Evolutionary conservation across 2,113 vertebrate species (phyloP).

Genomic region (Halichoeres trimaculatus): DNA sequence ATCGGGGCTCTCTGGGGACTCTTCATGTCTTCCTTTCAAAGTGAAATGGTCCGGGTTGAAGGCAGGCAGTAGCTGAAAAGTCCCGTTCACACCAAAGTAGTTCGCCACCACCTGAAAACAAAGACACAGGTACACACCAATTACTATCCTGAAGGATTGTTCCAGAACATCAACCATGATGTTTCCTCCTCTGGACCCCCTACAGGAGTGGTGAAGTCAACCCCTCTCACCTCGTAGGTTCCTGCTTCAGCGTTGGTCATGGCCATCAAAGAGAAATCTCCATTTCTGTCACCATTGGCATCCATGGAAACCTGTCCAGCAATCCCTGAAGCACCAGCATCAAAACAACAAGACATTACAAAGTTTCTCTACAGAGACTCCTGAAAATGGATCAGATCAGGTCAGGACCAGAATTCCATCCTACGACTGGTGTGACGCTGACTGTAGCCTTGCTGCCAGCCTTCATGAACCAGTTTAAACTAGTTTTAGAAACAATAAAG

Average conservation of each 20-base stretch:
- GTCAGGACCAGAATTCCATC: no score
- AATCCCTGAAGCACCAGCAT: constrained; percentile 87
- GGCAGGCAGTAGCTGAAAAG: constrained; percentile 87
- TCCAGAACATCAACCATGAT: neutral
- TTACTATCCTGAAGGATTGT: no score
- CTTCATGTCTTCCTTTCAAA: constrained; percentile 78
- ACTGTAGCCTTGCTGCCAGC: no score
- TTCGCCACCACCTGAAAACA: constrained; percentile 89
- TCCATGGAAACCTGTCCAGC: constrained; percentile 97
- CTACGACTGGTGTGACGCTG: no score
- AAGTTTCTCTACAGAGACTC: constrained; percentile 51
- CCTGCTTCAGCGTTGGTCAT: constrained; percentile 92
- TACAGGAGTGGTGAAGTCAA: no score
- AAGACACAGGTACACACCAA: neutral
- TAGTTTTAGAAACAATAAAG: no score
- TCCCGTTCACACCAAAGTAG: constrained; percentile 91
- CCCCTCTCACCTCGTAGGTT: constrained; percentile 90
- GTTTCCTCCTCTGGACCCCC: no score
- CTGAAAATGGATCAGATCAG: no score
- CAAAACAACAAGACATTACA: constrained; percentile 79
- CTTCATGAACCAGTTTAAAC: no score
- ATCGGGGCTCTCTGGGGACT: constrained; percentile 80
- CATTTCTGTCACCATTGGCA: constrained; percentile 91
- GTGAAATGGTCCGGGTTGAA: constrained; percentile 84
- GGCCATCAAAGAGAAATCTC: constrained; percentile 95